Base-by-base conservation (phyloP, 2,113 vertebrate genomes). In the Connochaetes taurinus region DNA sequence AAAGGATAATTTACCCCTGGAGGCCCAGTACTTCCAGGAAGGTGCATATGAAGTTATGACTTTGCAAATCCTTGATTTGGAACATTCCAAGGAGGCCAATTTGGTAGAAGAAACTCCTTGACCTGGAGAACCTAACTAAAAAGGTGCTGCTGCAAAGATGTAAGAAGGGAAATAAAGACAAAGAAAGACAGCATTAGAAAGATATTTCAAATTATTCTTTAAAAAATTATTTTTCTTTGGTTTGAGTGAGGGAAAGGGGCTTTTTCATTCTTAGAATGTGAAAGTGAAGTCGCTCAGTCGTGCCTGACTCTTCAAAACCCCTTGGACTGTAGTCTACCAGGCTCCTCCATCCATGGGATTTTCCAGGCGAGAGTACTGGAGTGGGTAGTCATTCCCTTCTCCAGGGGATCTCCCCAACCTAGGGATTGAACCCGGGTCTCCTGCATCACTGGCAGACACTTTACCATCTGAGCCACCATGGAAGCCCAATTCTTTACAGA, bases 131-230 rank as follows among this genome's bases (percentile, higher is more conserved):
- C 2, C 27, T 57, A 91, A 27, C 5, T 83, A 27, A 97, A 29
- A 95, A 67, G 62, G 4, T 36, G 81, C 36, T 91, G 6, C 7
- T 78, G 19, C 27, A 91, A 91, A 82, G 9, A 92, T 74, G 0
- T 52, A 74, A 55, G 14, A 91, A 87, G 55, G 67, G 5, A 90
- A 33, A 84, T 6, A 83, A 94, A 10, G 9, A 12, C 23, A 71
- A 52, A 43, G 21, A 87, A 90, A 94, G 40, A 15, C 5, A 92
- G 8, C 27, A 19, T 25, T 88, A 78, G 31, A 92, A 87, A 62
- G 13, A 57, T 74, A 5, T 55, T 94, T 71, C 31, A 67, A 92
- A 60, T n/a, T 43, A 60, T 57, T 87, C 53, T 96, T 95, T 86
- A 71, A 27, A 76, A 43, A 43, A 27, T 27, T 76, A 25, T 43